Evolutionary conservation across 2,888 invertebrate genomes (phyloP), one percentile per base, ranked within the genome.

Genomic region (Pyralis farinalis): DNA sequence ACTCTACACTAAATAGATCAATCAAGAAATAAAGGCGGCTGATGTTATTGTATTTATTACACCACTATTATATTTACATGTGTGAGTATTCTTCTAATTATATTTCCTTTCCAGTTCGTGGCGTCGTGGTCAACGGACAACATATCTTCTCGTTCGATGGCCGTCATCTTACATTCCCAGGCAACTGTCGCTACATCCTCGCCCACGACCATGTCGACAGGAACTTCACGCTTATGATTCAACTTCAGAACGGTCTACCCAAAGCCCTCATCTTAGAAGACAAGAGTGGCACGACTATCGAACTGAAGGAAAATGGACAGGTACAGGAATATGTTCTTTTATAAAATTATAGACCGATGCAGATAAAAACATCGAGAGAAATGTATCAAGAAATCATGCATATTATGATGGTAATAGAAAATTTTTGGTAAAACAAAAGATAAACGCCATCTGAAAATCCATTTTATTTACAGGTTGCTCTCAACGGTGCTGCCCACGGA

Each of bases 71-170:
- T n/a, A n/a, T n/a, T n/a, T n/a, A n/a, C n/a, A n/a, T n/a, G n/a
- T n/a, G n/a, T n/a, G n/a, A n/a, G n/a, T n/a, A n/a, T n/a, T n/a
- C n/a, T n/a, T n/a, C n/a, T n/a, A n/a, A n/a, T n/a, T n/a, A 5
- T 25, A 4, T 10, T 0, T 22, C 20, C 12, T 4, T 27, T 20
- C 25, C 87, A 92, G 93, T 94, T 43, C 88, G 91, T 35, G 97
- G 93, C 6, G 90, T 93, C 27, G 72, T 97, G 2, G 90, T 93
- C 7, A 95, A 96, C 66, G 95, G 95, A 1, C 94, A 95, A 60
- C 95, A 97, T 79, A 92, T 96, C 75, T 94, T 96, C 81, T 97
- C 96, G 0, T 97, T 97, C 78, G 98, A 98, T 75, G 94, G 95
- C 0, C 92, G 93, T 53, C 94, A 96, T 69, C 84, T 94, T 51